These are phyloP conservation scores for Drosophila emarginata DNA, from an alignment of 2,888 invertebrate genomes.

Conservation along the genomic window DNA sequence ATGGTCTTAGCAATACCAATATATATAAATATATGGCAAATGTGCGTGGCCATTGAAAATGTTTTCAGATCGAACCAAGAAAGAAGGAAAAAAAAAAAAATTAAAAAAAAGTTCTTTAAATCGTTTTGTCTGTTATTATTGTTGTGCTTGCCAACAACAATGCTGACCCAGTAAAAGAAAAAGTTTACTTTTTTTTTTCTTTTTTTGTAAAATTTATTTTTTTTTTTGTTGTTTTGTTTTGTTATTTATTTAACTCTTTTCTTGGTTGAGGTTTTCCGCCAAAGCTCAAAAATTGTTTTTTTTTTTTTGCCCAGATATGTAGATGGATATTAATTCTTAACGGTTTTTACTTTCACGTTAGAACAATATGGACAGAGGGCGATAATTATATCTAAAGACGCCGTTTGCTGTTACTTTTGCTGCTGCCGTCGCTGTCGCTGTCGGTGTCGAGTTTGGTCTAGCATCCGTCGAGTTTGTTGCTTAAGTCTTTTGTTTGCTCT, in stretches of 20 bases:
- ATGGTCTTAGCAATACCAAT: conserved; percentile 3
- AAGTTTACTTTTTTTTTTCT: conserved; percentile 64
- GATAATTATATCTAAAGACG: conserved; percentile 59
- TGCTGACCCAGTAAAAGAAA: conserved; percentile 73
- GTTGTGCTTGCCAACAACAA: conserved; percentile 28
- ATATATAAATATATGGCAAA: conserved; percentile 38
- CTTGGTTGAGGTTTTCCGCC: conserved; percentile 27
- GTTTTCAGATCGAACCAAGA: conserved; percentile 30
- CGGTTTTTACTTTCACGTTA: conserved; percentile 77
- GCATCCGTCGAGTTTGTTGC: conserved; percentile 52
- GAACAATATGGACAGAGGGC: conserved; percentile 75
- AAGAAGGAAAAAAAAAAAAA: conserved; percentile 6
- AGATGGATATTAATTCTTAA: conserved; percentile 74
- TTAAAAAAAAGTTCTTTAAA: conserved; percentile 37
- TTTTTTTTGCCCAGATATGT: conserved; percentile 51
- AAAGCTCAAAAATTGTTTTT: conserved; percentile 24
- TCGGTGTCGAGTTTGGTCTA: conserved; percentile 5
- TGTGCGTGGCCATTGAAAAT: conserved; percentile 23
- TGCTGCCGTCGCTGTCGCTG: conserved; percentile 17
- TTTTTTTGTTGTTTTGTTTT: conserved; percentile 32
- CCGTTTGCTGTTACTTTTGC: conserved; percentile 12
- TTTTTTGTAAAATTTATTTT: conserved; percentile 4
- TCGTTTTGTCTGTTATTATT: conserved; percentile 50
- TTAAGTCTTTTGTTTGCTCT: conserved; percentile 64
- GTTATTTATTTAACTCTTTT: conserved; percentile 13